Percentiles rank a stretch among this genome's conserved stretches.
Evolutionary conservation across 2,113 vertebrate species (phyloP).

Genomic region (Tragulus kanchil): DNA sequence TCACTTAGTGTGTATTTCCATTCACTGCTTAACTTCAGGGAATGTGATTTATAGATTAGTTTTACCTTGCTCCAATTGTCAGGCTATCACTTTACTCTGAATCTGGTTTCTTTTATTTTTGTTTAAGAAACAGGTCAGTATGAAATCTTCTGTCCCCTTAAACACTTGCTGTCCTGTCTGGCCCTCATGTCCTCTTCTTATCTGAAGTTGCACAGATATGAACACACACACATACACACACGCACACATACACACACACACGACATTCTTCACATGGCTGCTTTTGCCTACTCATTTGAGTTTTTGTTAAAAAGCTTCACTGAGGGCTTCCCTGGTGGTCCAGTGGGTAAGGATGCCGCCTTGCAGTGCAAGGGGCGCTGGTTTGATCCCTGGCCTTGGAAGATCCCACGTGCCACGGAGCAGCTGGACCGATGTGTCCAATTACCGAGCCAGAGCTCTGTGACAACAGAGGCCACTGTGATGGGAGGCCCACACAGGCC

Average conservation of each 20-base stretch:
- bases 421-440: no score
- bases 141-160: constrained; percentile 33
- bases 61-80: constrained; percentile 53
- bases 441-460: no score
- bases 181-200: background rate
- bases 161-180: background rate
- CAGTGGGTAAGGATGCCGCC: no score
- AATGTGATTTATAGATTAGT: constrained; percentile 57
- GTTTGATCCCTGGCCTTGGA: no score
- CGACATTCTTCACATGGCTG: background rate
- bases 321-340: background rate
- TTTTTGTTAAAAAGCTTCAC: background rate
- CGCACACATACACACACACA: background rate
- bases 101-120: constrained; percentile 63
- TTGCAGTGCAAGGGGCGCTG: no score
- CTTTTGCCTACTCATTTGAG: background rate
- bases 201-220: background rate
- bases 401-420: no score
- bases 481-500: no score
- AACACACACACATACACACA: background rate
- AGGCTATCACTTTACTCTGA: constrained; percentile 50
- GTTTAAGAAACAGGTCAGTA: constrained; percentile 39
- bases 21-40: constrained; percentile 1
- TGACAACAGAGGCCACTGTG: no score
- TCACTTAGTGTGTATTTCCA: background rate